Conservation (phyloP, 2,797 vertebrate species). For the Intellagama lesueurii region DNA sequence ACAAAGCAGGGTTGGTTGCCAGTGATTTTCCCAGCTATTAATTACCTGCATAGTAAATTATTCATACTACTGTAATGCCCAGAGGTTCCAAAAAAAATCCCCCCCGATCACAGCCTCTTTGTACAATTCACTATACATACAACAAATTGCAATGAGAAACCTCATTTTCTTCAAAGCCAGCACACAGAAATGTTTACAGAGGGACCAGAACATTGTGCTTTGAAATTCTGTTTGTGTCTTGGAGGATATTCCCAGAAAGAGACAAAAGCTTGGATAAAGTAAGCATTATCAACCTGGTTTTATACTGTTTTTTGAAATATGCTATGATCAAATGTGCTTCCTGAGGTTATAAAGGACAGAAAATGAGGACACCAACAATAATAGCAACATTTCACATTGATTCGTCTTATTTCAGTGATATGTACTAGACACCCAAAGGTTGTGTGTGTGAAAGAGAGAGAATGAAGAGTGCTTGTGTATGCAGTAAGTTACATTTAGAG, state of each 20-base stretch:
- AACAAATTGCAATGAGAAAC: slow-evolving; percentile 32
- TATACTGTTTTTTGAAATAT: not conserved
- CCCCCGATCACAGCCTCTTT: not conserved
- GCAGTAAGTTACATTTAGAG: not conserved
- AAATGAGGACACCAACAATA: not conserved
- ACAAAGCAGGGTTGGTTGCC: slow-evolving; percentile 6
- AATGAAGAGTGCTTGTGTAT: not conserved
- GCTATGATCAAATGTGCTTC: slow-evolving; percentile 11
- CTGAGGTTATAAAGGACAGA: not conserved
- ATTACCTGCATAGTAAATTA: slow-evolving; percentile 32
- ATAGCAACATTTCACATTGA: not conserved
- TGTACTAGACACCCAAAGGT: not conserved
- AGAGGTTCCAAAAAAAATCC: slow-evolving; percentile 11
- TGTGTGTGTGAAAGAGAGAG: not conserved
- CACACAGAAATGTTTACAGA: slow-evolving; percentile 49
- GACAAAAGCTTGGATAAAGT: slow-evolving; percentile 31
- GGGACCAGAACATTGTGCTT: not conserved
- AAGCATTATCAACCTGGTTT: slow-evolving; percentile 19
- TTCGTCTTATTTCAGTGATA: not conserved
- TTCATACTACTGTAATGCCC: slow-evolving; percentile 18
- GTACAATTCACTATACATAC: not conserved
- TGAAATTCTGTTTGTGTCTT: slow-evolving; percentile 26
- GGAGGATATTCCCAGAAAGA: slow-evolving; percentile 38
- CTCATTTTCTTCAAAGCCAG: slow-evolving; percentile 49
- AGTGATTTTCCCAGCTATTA: slow-evolving; percentile 8